Conservation (phyloP, 2,113 vertebrate species). For the Tricholaema leucomelas region DNA sequence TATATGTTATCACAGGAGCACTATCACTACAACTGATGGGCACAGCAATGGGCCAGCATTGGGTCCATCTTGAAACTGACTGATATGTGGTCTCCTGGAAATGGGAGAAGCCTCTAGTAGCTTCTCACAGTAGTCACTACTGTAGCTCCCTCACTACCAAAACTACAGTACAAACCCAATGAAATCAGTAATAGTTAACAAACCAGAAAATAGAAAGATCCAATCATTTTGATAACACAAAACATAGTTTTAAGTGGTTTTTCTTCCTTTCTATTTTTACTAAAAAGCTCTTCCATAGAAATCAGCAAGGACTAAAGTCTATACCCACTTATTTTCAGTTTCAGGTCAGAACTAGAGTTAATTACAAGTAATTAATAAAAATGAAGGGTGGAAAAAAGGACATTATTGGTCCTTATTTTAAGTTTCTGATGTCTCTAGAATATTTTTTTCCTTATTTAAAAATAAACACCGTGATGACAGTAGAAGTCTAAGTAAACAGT, state of each 20-base stretch:
- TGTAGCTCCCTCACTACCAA: neutral
- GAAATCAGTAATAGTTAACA: neutral
- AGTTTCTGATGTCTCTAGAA: neutral
- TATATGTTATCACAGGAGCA: neutral
- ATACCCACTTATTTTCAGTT: neutral
- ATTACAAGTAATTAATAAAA: neutral
- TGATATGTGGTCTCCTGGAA: neutral
- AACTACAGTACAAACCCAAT: neutral
- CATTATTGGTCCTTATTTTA: neutral
- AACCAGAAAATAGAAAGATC: neutral
- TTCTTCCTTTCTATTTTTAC: neutral
- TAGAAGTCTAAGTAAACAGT: neutral
- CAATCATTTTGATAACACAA: neutral
- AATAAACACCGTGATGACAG: neutral
- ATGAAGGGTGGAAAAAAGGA: neutral
- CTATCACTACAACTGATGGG: accelerated
- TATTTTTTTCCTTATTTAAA: neutral
- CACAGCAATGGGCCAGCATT: accelerated
- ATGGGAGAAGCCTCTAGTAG: neutral
- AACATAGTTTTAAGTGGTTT: neutral
- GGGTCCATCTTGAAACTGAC: accelerated
- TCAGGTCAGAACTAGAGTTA: neutral
- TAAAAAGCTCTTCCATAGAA: neutral
- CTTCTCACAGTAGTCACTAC: neutral
- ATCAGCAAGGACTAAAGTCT: neutral